phyloP scores from a whole-genome alignment of 2,888 invertebrate species.

The Eulithis testata region DNA sequence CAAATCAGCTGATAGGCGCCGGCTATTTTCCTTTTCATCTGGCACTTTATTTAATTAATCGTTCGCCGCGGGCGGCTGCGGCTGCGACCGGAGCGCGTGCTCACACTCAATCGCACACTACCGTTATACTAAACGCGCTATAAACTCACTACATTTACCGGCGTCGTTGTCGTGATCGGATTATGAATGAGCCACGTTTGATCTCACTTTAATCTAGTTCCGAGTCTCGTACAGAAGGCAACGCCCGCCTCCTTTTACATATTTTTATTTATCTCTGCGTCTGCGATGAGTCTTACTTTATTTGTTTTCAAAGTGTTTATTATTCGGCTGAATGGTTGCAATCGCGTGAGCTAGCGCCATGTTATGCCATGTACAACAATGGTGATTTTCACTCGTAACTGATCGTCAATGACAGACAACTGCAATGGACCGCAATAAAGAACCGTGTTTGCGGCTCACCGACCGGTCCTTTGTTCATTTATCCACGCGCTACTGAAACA shows the following conservation, averaged over 20 bases:
- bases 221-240: conserved; percentile 45
- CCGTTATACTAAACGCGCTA: conserved; percentile 60
- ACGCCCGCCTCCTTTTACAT: conserved; percentile 41
- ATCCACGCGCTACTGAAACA: conserved; percentile 60
- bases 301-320: conserved; percentile 56
- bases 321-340: conserved; percentile 43
- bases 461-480: conserved; percentile 62
- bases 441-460: conserved; percentile 61
- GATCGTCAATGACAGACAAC: conserved; percentile 67
- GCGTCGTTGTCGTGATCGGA: conserved; percentile 55
- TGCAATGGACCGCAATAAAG: conserved; percentile 66
- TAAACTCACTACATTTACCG: conserved; percentile 55
- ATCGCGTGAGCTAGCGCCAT: conserved; percentile 60
- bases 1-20: conserved; percentile 76
- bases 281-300: conserved; percentile 54
- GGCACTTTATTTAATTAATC: conserved; percentile 77
- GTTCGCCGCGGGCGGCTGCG: conserved; percentile 64
- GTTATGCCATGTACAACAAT: conserved; percentile 70
- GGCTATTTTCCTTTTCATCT: conserved; percentile 77
- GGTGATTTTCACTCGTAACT: conserved; percentile 63
- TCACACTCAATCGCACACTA: conserved; percentile 44
- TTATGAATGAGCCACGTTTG: conserved; percentile 69
- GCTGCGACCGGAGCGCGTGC: conserved; percentile 37
- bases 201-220: conserved; percentile 57
- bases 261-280: conserved; percentile 49